Evolutionary conservation across 1,140 invertebrate species (phyloP), one percentile per base, ranked within the genome.

Genomic region (Drosophila baimaii): DNA sequence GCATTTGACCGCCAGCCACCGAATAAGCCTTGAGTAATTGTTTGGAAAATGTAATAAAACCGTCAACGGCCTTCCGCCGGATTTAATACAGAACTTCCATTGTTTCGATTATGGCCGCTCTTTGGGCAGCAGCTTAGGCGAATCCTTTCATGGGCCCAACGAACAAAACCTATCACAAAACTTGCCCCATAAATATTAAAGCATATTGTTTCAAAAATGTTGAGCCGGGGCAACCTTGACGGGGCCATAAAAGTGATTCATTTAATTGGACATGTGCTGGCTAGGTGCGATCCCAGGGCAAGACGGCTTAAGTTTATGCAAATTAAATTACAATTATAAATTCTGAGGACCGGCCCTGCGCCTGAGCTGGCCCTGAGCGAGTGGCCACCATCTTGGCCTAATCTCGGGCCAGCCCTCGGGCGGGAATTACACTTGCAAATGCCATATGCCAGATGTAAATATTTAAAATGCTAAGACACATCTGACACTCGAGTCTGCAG

Each of bases 251-350:
- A 88, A 88, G 69, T 82, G 62, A 79, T 82, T 72, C 75, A 86
- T 85, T 62, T 72, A 54, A 51, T 62, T 66, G 54, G 70, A 86
- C 79, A 88, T 78, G 65, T 72, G 70, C 70, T 43, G 39, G 33
- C 37, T 29, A 31, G 63, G 19, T 29, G 44, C 47, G 21, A 56
- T 25, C 46, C 49, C 61, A 46, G 46, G 61, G 29, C 59, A 41
- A 37, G 43, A 65, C 9, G 51, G 21, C 77, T 71, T 76, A 71
- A 80, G 83, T 73, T 51, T 88, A 88, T 88, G 84, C 79, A 88
- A 88, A 88, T 89, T 79, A 89, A 83, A 89, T 89, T 69, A 80
- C 72, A 88, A 88, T 88, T 88, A 88, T 62, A 83, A 88, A 80
- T 89, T 79, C 84, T 63, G 58, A 83, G 77, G 44, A 51, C 65